A percentile compares a stretch with the other conserved stretches of the same genome.
Evolutionary conservation across 2,113 vertebrate genomes (phyloP).

Genomic region (Calyptomena viridis): DNA sequence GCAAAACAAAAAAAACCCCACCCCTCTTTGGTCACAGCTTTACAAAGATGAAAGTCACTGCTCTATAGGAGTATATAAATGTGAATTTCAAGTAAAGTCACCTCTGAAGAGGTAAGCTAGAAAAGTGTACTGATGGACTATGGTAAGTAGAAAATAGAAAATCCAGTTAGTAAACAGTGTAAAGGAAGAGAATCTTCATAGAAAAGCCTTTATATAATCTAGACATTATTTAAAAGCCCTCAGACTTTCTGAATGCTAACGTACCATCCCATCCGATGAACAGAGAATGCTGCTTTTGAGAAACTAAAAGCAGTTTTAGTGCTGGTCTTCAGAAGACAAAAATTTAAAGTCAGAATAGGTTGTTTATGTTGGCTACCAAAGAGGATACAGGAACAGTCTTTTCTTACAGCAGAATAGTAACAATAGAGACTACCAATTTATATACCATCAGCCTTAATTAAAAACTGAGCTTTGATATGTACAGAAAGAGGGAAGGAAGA

Average conservation of each 20-base stretch:
- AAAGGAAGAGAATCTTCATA: neutral
- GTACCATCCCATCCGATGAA: neutral
- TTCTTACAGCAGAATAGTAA: neutral
- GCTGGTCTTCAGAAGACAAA: neutral
- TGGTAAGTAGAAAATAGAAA: neutral
- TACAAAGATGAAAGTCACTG: neutral
- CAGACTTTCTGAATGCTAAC: neutral
- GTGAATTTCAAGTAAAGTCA: neutral
- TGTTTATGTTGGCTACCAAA: neutral
- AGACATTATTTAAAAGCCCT: neutral
- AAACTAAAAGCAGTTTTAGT: neutral
- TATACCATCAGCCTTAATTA: neutral
- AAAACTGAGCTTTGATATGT: neutral
- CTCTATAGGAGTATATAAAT: neutral
- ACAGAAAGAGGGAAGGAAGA: neutral
- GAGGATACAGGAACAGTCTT: neutral
- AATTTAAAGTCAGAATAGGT: neutral
- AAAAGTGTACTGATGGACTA: neutral
- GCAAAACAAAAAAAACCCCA: neutral
- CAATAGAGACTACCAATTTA: neutral
- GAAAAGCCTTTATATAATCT: neutral
- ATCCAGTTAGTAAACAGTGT: neutral
- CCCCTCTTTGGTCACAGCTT: neutral
- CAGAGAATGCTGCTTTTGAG: neutral
- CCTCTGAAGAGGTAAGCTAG: neutral